Percentiles rank a stretch among this genome's conserved stretches.
phyloP scores from a whole-genome alignment of 1,140 invertebrate species.

The Chymomyza costata region DNA sequence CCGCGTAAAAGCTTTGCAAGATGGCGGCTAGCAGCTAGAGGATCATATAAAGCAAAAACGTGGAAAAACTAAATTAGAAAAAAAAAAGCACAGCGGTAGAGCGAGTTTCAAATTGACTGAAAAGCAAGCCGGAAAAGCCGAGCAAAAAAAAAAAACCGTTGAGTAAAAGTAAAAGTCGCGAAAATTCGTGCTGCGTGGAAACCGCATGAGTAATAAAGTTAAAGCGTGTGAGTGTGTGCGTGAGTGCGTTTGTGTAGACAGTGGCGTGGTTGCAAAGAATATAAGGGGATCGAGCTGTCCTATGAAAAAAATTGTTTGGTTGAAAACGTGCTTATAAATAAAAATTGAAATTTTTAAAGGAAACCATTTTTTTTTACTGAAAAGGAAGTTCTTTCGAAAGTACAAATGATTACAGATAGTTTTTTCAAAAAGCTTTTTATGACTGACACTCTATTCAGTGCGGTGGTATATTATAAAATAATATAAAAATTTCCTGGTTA shows the following conservation, averaged over 20 bases:
- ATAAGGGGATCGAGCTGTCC: no score
- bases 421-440: no score
- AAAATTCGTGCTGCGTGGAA: slow-evolving; percentile 29
- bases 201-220: slow-evolving; percentile 55
- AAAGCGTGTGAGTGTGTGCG: slow-evolving; percentile 19
- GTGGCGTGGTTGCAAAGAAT: slow-evolving; percentile 26
- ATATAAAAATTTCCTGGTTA: no score
- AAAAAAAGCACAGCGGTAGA: not conserved
- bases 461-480: no score
- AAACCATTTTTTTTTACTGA: no score
- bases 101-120: slow-evolving; percentile 7
- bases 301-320: no score
- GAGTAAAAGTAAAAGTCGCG: slow-evolving; percentile 34
- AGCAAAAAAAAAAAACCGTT: slow-evolving; percentile 4
- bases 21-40: slow-evolving; percentile 21
- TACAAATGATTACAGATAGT: no score
- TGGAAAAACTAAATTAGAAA: no score
- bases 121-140: slow-evolving; percentile 1
- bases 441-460: no score
- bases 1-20: slow-evolving; percentile 40
- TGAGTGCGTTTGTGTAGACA: slow-evolving; percentile 27
- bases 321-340: no score
- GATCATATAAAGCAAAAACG: slow-evolving; percentile 4
- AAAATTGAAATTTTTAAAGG: no score
- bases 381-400: no score